phyloP scores from a whole-genome alignment of 2,113 vertebrate species.

The Zosterops japonicus region DNA sequence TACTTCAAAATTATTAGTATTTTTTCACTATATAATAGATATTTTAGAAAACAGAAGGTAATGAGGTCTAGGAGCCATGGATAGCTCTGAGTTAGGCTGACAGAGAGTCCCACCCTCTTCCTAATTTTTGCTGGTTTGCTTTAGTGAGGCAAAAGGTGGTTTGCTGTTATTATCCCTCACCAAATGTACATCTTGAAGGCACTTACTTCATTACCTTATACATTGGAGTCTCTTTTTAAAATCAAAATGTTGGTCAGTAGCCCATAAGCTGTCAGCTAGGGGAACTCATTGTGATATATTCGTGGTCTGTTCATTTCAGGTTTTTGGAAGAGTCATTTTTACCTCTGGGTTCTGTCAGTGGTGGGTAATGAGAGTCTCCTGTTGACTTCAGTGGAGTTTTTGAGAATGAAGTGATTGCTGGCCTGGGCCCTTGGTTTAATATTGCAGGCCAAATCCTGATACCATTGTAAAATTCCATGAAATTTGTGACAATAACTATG shows the following conservation, averaged over 20 bases:
- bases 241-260: neutral
- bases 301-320: neutral
- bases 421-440: neutral
- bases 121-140: neutral
- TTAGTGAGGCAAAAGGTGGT: neutral
- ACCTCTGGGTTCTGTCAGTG: constrained; percentile 38
- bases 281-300: neutral
- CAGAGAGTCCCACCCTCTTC: neutral
- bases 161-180: neutral
- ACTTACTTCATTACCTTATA: constrained; percentile 24
- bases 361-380: neutral
- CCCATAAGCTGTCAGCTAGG: constrained; percentile 16
- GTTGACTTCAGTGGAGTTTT: constrained; percentile 1
- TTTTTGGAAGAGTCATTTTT: constrained; percentile 19
- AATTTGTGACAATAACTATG: neutral
- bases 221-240: neutral
- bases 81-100: neutral
- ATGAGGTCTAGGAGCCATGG: neutral
- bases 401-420: constrained; percentile 3
- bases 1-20: neutral
- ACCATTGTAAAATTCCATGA: neutral
- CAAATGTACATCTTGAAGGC: neutral
- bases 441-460: neutral
- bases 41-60: neutral
- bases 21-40: neutral